Conservation (phyloP, 2,797 vertebrate genomes). For the Potorous gilbertii region DNA sequence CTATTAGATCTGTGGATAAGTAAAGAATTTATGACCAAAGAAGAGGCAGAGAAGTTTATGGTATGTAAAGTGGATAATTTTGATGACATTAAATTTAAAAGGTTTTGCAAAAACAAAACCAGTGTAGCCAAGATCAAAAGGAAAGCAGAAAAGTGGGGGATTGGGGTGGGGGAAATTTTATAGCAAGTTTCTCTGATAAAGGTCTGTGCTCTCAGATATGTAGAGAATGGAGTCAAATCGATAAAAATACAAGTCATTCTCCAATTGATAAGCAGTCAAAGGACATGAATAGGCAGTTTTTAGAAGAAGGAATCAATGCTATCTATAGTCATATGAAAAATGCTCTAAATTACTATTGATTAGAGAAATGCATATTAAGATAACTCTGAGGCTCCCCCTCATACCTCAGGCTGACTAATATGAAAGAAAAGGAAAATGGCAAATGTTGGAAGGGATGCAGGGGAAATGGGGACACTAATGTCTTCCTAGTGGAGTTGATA, state of each 20-base stretch:
- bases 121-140: neutral
- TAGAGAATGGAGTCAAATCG: neutral
- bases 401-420: neutral
- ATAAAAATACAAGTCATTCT: neutral
- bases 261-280: neutral
- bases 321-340: neutral
- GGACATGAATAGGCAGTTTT: neutral
- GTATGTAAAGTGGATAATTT: neutral
- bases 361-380: neutral
- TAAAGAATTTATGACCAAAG: neutral
- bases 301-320: neutral
- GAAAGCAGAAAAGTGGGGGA: neutral
- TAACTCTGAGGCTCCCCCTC: neutral
- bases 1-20: neutral
- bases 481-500: neutral
- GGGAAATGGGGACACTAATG: neutral
- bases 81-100: neutral
- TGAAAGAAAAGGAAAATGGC: neutral
- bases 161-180: neutral
- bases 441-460: neutral
- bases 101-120: neutral
- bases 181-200: neutral
- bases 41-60: neutral
- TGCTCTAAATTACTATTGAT: neutral
- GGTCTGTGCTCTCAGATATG: neutral